These are phyloP conservation scores for Leucania comma DNA, from an alignment of 2,888 invertebrate genomes.

Conservation along the genomic window DNA sequence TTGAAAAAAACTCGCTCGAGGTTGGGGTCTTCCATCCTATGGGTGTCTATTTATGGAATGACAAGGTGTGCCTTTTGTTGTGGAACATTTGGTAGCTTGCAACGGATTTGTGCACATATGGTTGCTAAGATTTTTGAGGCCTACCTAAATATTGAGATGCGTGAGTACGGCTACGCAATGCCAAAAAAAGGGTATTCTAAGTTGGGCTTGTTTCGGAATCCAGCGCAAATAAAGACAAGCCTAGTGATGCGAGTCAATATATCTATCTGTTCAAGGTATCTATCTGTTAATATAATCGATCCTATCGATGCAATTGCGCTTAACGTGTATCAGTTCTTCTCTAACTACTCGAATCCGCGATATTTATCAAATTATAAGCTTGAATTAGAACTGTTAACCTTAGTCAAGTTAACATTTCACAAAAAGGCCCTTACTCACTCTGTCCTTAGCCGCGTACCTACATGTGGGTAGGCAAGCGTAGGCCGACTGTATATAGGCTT, in stretches of 20 bases:
- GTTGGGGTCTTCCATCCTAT: background rate
- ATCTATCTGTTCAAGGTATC: too few species aligned
- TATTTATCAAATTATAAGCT: background rate
- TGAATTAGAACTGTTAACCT: background rate
- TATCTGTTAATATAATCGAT: background rate
- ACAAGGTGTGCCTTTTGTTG: slow-evolving; percentile 9
- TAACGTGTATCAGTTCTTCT: background rate
- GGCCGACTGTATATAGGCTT: slow-evolving; percentile 12
- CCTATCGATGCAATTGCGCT: background rate
- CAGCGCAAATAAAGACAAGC: too few species aligned
- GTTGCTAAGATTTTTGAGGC: background rate
- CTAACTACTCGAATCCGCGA: too few species aligned
- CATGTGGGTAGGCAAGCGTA: slow-evolving; percentile 30
- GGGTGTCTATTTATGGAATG: slow-evolving; percentile 36
- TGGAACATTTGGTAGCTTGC: background rate
- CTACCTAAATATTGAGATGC: background rate
- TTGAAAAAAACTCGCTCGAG: slow-evolving; percentile 5
- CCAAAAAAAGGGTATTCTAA: background rate
- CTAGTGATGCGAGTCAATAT: too few species aligned
- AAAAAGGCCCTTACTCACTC: slow-evolving; percentile 19
- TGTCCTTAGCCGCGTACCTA: slow-evolving; percentile 3
- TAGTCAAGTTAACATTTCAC: background rate
- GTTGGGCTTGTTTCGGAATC: too few species aligned
- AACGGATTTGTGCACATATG: slow-evolving; percentile 2
- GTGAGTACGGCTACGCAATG: background rate